Conservation (phyloP, 2,888 invertebrate species). For the Leucophora obtusa region DNA sequence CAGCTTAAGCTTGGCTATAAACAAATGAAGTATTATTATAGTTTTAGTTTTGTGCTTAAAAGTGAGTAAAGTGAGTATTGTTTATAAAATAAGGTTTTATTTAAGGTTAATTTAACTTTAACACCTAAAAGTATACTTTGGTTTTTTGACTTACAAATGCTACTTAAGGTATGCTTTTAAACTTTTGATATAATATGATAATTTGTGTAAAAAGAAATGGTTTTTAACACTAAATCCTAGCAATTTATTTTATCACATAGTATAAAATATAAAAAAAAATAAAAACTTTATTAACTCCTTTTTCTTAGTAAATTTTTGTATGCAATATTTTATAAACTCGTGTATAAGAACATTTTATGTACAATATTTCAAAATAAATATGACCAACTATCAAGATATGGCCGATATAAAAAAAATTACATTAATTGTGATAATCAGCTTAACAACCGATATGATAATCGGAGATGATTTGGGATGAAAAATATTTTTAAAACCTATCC, state of each 20-base stretch:
- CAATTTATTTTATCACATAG: constrained; percentile 55
- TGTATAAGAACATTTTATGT: constrained; percentile 16
- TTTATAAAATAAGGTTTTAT: not conserved
- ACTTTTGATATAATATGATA: constrained; percentile 42
- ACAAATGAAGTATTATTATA: constrained; percentile 1
- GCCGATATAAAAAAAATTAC: too few species aligned
- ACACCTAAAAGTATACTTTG: constrained; percentile 53
- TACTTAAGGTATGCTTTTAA: constrained; percentile 57
- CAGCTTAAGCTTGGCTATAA: not conserved
- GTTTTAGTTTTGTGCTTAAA: too few species aligned
- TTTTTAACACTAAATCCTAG: constrained; percentile 48
- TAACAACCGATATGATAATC: too few species aligned
- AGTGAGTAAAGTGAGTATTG: not conserved
- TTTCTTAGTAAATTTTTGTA: constrained; percentile 32
- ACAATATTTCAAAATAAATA: not conserved
- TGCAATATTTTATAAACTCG: constrained; percentile 29
- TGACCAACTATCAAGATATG: constrained; percentile 19
- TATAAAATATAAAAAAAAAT: constrained; percentile 17
- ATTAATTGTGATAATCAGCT: too few species aligned
- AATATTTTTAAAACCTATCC: too few species aligned
- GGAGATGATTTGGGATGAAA: too few species aligned
- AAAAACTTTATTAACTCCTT: constrained; percentile 56
- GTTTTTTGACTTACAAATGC: constrained; percentile 49
- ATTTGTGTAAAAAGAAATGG: constrained; percentile 43
- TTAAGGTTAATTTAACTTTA: constrained; percentile 56